A percentile compares a stretch with the other conserved stretches of the same genome.
Conservation (phyloP, 30 jellyfish, hydroid and myxozoan species). For the Pelagia noctiluca region DNA sequence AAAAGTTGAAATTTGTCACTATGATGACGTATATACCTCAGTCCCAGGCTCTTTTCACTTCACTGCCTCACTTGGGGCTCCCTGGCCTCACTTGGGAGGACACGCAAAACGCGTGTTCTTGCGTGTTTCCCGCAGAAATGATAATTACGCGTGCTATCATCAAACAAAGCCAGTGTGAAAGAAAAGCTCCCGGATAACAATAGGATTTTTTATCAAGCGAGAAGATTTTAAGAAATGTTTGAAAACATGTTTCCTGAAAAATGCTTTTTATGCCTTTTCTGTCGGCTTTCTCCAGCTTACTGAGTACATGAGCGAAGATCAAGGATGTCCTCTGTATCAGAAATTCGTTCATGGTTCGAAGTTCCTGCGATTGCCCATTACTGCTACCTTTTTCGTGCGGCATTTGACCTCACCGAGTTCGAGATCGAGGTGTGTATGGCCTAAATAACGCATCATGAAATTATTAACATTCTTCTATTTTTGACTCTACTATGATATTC, state of each 20-base stretch:
- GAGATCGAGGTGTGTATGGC: constrained; percentile 97
- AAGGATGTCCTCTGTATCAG: constrained; percentile 71
- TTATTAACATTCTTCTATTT: too few relatives aligned
- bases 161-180: neutral
- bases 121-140: too few relatives aligned
- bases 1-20: too few relatives aligned
- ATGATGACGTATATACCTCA: too few relatives aligned
- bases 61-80: too few relatives aligned
- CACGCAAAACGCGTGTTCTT: too few relatives aligned
- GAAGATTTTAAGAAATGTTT: too few relatives aligned
- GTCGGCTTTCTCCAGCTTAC: neutral
- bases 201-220: too few relatives aligned
- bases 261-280: neutral
- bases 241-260: constrained; percentile 1
- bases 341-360: constrained; percentile 91
- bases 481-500: too few relatives aligned
- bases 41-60: too few relatives aligned
- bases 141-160: too few relatives aligned
- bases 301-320: neutral
- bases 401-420: constrained; percentile 94
- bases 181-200: constrained; percentile 13
- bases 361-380: constrained; percentile 98
- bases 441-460: neutral
- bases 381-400: constrained; percentile 89
- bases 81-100: too few relatives aligned